These are phyloP conservation scores for Oceanodroma tethys DNA, from an alignment of 2,113 vertebrate genomes.

Conservation along the genomic window DNA sequence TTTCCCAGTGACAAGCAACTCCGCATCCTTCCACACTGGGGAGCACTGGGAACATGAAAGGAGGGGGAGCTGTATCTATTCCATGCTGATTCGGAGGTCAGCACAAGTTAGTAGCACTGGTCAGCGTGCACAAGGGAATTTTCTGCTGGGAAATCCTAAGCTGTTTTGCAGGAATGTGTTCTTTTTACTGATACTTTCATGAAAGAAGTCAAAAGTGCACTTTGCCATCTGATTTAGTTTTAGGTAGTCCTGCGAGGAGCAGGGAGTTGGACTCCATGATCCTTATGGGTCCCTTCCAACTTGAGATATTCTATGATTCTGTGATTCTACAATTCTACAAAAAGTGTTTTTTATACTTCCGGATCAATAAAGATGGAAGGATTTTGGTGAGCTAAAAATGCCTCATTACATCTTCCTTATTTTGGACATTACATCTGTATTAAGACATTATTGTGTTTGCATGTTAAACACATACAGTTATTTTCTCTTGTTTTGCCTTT, in stretches of 20 bases:
- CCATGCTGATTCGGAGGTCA: neutral
- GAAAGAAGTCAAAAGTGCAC: neutral
- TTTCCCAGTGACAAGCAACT: neutral
- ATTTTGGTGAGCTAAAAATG: neutral
- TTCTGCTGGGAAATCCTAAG: neutral
- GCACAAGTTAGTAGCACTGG: neutral
- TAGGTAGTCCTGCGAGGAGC: neutral
- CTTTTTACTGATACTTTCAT: neutral
- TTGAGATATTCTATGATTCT: neutral
- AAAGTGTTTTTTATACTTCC: neutral
- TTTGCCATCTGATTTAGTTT: neutral
- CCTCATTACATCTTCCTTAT: neutral
- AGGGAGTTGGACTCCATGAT: neutral
- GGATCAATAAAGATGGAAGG: neutral
- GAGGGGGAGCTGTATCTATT: neutral
- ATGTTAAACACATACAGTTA: neutral
- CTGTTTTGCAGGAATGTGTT: neutral
- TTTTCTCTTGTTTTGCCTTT: neutral
- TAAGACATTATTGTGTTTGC: neutral
- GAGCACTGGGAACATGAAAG: neutral
- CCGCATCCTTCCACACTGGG: neutral
- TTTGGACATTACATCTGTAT: neutral
- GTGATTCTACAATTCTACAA: neutral
- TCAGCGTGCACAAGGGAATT: rapidly evolving
- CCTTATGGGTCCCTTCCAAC: neutral